A percentile compares a stretch with the other conserved stretches of the same genome.
Evolutionary conservation across 2,888 invertebrate genomes (phyloP).

Genomic region (Petrophora chlorosata): DNA sequence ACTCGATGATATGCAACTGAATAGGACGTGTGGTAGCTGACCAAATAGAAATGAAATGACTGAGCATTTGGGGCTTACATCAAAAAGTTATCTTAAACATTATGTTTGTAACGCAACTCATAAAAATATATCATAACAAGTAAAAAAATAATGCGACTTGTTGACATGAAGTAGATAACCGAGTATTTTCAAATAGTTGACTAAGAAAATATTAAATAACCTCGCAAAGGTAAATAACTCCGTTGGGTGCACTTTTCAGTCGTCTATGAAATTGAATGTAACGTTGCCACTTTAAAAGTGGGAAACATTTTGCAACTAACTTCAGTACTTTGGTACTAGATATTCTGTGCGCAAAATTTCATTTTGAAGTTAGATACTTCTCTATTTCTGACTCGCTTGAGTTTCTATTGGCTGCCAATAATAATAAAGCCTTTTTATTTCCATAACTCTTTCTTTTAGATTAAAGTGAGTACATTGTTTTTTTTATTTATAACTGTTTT

Average conservation of each 20-base stretch:
- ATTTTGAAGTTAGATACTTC: slow-evolving; percentile 11
- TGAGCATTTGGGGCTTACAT: too few species aligned
- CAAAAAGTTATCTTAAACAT: too few species aligned
- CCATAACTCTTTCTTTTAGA: too few species aligned
- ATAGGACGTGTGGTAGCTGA: background rate
- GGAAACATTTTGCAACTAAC: slow-evolving; percentile 29
- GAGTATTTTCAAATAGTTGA: slow-evolving; percentile 4
- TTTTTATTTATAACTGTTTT: too few species aligned
- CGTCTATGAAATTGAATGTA: slow-evolving; percentile 39
- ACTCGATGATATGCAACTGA: background rate
- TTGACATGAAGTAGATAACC: background rate
- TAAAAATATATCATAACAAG: too few species aligned
- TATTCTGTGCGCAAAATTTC: slow-evolving; percentile 10
- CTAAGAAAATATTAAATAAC: slow-evolving; percentile 36
- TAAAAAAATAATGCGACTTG: too few species aligned
- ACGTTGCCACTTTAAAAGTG: slow-evolving; percentile 32
- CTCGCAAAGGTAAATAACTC: slow-evolving; percentile 28
- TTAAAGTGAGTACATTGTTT: too few species aligned
- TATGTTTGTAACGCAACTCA: too few species aligned
- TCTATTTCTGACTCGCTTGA: too few species aligned
- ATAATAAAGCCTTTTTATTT: too few species aligned
- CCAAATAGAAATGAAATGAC: too few species aligned
- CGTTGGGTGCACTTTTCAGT: slow-evolving; percentile 37
- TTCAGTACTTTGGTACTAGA: slow-evolving; percentile 14
- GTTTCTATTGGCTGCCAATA: too few species aligned